phyloP scores from a whole-genome alignment of 2,113 vertebrate species.

The Natator depressus region DNA sequence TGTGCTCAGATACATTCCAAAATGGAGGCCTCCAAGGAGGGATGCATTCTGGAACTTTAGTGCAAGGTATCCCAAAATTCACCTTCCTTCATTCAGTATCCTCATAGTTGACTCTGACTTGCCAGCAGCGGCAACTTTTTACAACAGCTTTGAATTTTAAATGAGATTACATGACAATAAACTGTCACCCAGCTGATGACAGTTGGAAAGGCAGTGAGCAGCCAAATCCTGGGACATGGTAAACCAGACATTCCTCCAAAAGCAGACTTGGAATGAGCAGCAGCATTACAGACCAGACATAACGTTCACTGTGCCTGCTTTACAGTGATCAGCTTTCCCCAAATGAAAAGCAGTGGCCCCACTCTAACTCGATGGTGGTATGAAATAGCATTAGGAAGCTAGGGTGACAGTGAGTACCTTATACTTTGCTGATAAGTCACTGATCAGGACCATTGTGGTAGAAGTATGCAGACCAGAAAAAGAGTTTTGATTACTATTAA shows the following conservation, averaged over 20 bases:
- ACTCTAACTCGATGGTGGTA: neutral
- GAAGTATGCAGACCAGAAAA: neutral
- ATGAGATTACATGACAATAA: neutral
- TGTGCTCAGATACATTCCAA: neutral
- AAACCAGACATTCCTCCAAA: neutral
- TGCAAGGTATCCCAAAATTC: neutral
- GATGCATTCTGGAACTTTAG: neutral
- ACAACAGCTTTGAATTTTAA: neutral
- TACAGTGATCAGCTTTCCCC: neutral
- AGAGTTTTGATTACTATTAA: neutral
- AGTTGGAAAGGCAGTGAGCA: neutral
- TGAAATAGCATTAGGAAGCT: neutral
- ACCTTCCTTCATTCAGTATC: neutral
- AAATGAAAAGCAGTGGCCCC: neutral
- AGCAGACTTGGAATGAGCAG: neutral
- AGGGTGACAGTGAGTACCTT: neutral
- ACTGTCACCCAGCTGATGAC: neutral
- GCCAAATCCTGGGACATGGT: neutral
- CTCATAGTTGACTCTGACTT: neutral
- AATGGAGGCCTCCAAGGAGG: neutral
- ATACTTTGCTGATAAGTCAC: neutral
- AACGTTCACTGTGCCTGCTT: neutral
- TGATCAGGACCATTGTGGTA: neutral
- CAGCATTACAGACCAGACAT: neutral
- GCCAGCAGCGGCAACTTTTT: neutral